Evolutionary conservation across 2,797 vertebrate genomes (phyloP).

Genomic region (Microcaecilia unicolor): DNA sequence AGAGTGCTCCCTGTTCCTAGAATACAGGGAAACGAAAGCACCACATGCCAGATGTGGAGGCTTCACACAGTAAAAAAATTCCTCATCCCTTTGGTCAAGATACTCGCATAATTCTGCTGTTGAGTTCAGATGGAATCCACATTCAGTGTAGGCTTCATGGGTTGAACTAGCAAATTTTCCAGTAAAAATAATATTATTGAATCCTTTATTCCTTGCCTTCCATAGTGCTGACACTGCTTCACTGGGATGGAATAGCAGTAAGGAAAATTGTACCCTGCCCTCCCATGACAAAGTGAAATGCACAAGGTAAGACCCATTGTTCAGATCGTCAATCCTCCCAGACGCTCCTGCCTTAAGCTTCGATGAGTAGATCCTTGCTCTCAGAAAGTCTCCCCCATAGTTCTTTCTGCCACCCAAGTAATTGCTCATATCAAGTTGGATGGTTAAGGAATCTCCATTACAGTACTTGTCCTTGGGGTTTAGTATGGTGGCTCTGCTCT

Average conservation of each 20-base stretch:
- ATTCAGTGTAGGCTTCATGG: background rate
- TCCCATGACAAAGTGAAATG: conserved; percentile 28
- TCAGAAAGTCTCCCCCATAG: too few relatives aligned
- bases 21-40: background rate
- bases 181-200: conserved; percentile 1
- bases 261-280: conserved; percentile 1
- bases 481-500: conserved; percentile 6
- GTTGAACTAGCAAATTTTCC: conserved; percentile 1
- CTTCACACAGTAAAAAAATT: conserved; percentile 25
- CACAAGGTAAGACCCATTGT: conserved; percentile 26
- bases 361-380: too few relatives aligned
- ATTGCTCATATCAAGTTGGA: conserved; percentile 8
- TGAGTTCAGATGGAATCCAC: conserved; percentile 1
- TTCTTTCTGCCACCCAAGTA: conserved; percentile 6
- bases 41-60: conserved; percentile 7
- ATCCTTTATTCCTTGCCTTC: conserved; percentile 19
- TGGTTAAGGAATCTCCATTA: background rate
- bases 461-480: background rate
- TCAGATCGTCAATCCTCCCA: too few relatives aligned
- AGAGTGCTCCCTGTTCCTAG: background rate
- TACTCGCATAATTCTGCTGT: conserved; percentile 12
- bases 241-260: conserved; percentile 18
- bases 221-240: conserved; percentile 17
- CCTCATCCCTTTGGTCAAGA: conserved; percentile 15
- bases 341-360: too few relatives aligned